Percentiles rank a stretch among this genome's conserved stretches.
Evolutionary conservation across 2,113 vertebrate genomes (phyloP).

Genomic region (Dipodomys ordii): DNA sequence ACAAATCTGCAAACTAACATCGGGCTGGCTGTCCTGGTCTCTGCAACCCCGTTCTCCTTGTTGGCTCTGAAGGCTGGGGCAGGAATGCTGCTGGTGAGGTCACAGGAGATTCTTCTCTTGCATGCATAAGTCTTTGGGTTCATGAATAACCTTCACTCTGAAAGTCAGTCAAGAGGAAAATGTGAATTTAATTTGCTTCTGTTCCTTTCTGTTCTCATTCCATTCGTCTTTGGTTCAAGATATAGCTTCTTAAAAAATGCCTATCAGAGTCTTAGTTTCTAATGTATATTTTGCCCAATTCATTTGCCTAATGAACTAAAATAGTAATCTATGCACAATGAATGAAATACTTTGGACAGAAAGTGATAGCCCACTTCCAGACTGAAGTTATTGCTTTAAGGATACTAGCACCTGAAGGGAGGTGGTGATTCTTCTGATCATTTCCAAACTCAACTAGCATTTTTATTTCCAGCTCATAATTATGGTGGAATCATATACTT

Average conservation of each 20-base stretch:
- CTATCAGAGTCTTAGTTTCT: background rate
- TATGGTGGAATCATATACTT: constrained; percentile 53
- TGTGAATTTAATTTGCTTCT: background rate
- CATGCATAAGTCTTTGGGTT: background rate
- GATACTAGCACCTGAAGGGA: constrained; percentile 7
- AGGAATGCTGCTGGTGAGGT: background rate
- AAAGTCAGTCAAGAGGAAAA: background rate
- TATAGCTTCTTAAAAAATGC: background rate
- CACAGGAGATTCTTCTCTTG: background rate
- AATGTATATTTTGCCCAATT: constrained; percentile 40
- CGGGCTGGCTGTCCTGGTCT: background rate
- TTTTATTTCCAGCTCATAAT: constrained; percentile 64
- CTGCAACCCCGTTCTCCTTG: background rate
- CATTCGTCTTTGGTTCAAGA: background rate
- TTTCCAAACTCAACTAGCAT: constrained; percentile 43
- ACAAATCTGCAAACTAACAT: background rate
- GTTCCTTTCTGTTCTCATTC: background rate
- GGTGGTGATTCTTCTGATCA: constrained; percentile 15
- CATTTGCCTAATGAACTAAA: constrained; percentile 35
- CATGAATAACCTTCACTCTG: background rate
- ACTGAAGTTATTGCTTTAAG: background rate
- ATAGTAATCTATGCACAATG: background rate
- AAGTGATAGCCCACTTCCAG: background rate
- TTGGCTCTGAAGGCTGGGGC: background rate
- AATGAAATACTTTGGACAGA: background rate